phyloP scores from a whole-genome alignment of 2,113 vertebrate genomes.

The Corythornis madagascariensis region DNA sequence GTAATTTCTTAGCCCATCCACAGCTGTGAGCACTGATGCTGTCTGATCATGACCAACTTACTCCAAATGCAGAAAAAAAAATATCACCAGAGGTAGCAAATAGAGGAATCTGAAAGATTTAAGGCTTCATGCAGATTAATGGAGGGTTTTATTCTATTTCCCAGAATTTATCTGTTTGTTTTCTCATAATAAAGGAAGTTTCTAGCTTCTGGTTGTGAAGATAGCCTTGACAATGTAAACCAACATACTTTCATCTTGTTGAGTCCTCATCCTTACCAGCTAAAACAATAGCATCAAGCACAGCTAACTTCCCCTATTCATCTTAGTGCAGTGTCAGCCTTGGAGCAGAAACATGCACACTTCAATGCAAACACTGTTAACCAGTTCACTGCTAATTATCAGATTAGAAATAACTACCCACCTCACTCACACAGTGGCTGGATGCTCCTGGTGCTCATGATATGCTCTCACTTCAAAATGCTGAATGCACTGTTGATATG shows the following conservation, averaged over 20 bases:
- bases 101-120: slow-evolving; percentile 33
- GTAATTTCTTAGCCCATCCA: not conserved
- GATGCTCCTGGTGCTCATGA: not conserved
- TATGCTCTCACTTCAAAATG: not conserved
- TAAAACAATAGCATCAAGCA: slow-evolving; percentile 70
- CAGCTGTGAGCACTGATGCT: not conserved
- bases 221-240: slow-evolving; percentile 73
- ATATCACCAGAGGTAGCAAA: not conserved
- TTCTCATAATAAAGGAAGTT: slow-evolving; percentile 72
- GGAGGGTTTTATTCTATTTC: slow-evolving; percentile 53
- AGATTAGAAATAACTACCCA: not conserved
- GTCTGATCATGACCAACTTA: not conserved
- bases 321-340: slow-evolving; percentile 61
- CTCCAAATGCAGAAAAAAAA: not conserved
- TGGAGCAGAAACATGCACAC: slow-evolving; percentile 53
- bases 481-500: not conserved
- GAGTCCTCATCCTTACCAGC: slow-evolving; percentile 60
- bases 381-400: slow-evolving; percentile 52
- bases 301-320: slow-evolving; percentile 68
- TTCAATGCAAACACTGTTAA: slow-evolving; percentile 47
- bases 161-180: slow-evolving; percentile 69
- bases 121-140: slow-evolving; percentile 51
- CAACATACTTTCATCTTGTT: slow-evolving; percentile 66
- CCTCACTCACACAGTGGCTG: not conserved
- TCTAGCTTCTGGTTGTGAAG: slow-evolving; percentile 70